Evolutionary conservation across 2,888 invertebrate species (phyloP).

Genomic region (Beris chalybata): DNA sequence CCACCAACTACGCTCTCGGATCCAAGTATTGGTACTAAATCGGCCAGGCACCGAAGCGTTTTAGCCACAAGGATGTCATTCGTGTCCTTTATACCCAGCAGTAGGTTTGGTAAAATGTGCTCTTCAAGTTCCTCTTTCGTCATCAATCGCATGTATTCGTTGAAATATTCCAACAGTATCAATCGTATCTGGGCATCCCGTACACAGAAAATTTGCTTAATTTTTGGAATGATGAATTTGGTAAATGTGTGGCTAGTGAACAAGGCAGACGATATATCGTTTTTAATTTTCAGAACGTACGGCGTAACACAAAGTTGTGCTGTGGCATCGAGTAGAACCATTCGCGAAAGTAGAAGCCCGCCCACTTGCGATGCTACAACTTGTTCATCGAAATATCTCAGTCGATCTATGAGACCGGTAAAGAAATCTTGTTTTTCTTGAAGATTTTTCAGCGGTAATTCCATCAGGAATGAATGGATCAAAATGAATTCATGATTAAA

Average conservation of each 20-base stretch:
- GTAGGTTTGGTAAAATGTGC: constrained; percentile 82
- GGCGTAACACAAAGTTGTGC: constrained; percentile 63
- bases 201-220: constrained; percentile 80
- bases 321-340: constrained; percentile 80
- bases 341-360: constrained; percentile 75
- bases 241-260: constrained; percentile 72
- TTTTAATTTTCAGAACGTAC: constrained; percentile 59
- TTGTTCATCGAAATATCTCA: constrained; percentile 75
- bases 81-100: constrained; percentile 84
- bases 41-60: constrained; percentile 79
- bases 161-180: constrained; percentile 76
- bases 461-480: constrained; percentile 80
- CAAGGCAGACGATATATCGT: constrained; percentile 61
- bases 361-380: constrained; percentile 81
- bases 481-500: constrained; percentile 84
- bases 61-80: constrained; percentile 81
- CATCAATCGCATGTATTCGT: constrained; percentile 73
- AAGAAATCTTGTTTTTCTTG: constrained; percentile 80
- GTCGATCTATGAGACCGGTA: constrained; percentile 66
- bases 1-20: constrained; percentile 85
- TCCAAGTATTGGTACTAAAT: constrained; percentile 82
- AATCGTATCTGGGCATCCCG: constrained; percentile 82
- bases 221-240: constrained; percentile 73
- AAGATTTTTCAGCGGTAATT: constrained; percentile 77
- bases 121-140: constrained; percentile 74